Evolutionary conservation across 2,113 vertebrate genomes (phyloP).

Genomic region (Psammodynastes pulverulentus): DNA sequence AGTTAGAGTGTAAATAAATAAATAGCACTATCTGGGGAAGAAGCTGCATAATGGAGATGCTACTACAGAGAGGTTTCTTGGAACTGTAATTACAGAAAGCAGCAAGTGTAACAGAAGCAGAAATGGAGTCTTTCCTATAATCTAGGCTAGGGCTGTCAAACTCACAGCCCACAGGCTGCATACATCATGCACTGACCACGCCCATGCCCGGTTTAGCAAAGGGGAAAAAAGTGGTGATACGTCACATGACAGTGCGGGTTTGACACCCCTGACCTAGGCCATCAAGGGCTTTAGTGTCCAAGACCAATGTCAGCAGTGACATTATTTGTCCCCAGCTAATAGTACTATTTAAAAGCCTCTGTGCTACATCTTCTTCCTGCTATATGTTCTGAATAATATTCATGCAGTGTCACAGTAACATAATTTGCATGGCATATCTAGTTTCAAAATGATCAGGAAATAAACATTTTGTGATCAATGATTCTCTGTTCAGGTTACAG

Average conservation of each 20-base stretch:
- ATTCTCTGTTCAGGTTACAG: background rate
- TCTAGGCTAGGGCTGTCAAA: background rate
- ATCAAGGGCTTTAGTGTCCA: background rate
- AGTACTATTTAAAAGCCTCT: background rate
- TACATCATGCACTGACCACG: accelerated
- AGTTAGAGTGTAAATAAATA: background rate
- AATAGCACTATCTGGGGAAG: background rate
- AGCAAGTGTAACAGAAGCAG: background rate
- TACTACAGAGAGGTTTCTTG: background rate
- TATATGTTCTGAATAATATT: background rate
- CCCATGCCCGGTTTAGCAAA: background rate
- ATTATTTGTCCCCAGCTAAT: background rate
- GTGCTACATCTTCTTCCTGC: background rate
- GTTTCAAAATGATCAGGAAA: background rate
- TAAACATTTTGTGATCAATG: background rate
- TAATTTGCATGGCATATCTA: background rate
- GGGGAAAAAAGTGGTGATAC: background rate
- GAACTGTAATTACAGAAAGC: background rate
- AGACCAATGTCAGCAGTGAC: background rate
- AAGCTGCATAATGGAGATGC: background rate
- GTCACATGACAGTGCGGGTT: background rate
- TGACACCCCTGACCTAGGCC: background rate
- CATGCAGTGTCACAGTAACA: background rate
- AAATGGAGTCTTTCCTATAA: background rate
- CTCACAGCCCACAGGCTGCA: accelerated